Evolutionary conservation across 2,888 invertebrate genomes (phyloP), one percentile per base, ranked within the genome.

Genomic region (Clunio marinus): DNA sequence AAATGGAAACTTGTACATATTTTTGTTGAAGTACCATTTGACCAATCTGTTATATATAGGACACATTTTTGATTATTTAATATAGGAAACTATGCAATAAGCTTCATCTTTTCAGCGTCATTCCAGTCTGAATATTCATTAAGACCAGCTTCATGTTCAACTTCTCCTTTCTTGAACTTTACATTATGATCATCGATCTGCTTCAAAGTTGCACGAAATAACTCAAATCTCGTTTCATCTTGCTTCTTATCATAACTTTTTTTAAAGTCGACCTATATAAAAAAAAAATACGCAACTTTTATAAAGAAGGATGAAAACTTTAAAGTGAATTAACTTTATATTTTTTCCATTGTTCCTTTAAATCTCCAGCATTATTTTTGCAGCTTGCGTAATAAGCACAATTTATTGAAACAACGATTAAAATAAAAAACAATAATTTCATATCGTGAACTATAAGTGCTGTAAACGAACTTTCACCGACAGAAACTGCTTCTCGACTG

Each of bases 71-170:
- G 32, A 10, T 32, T 4, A 32, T 7, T 32, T 32, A 32, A 10
- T 32, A 7, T 32, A 7, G 5, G 32, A 10, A 32, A 32, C 32
- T 4, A 32, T 10, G 32, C 32, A 4, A 32, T 32, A 10, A 4
- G 10, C 10, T 32, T 32, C 10, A 10, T 32, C 32, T 32, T 10
- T 45, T 77, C 77, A 2, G 74, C 75, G 5, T 71, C 71, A 0
- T 73, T 75, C 35, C 72, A 71, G 67, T 78, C 77, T 3, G 76
- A 72, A 67, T 77, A 73, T n/a, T 76, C 73, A 69, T 77, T 78
- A 25, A 77, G 73, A 17, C 72, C 76, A 75, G 77, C 75, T 69
- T 72, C 72, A 65, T 70, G 78, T 1, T 75, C 74, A 0, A 74
- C 75, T 70, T 76, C 74, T 1, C 78, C 77, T 7, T 70, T 73